Conservation (phyloP, 2,888 invertebrate species). For the Drosophila rubida region DNA sequence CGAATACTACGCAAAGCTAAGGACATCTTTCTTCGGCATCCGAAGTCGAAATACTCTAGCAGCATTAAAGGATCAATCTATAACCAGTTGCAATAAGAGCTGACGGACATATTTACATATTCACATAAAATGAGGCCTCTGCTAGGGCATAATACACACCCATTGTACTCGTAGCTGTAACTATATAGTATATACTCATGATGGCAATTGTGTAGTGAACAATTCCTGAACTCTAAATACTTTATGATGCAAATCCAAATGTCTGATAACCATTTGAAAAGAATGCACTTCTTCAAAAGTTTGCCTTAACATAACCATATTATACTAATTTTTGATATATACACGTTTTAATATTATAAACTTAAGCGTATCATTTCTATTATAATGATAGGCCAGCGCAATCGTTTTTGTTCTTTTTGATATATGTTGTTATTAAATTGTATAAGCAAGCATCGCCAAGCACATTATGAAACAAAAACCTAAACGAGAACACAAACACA, state of each 20-base stretch:
- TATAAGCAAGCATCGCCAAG: slow-evolving; percentile 47
- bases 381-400: slow-evolving; percentile 51
- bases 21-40: not conserved
- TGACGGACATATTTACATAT: not conserved
- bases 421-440: slow-evolving; percentile 60
- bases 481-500: slow-evolving; percentile 13
- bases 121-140: not conserved
- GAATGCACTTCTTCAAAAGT: slow-evolving; percentile 82
- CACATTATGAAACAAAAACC: slow-evolving; percentile 31
- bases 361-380: slow-evolving; percentile 58
- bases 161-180: slow-evolving; percentile 25
- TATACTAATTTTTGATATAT: slow-evolving; percentile 76
- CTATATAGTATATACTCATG: slow-evolving; percentile 33
- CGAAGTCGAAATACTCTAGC: not conserved
- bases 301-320: slow-evolving; percentile 81
- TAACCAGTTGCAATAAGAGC: too few species aligned
- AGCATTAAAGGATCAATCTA: not conserved
- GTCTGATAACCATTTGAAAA: slow-evolving; percentile 88
- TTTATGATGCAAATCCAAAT: slow-evolving; percentile 82
- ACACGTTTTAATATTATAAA: slow-evolving; percentile 63
- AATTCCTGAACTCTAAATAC: slow-evolving; percentile 52
- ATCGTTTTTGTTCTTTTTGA: slow-evolving; percentile 46
- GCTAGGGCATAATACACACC: not conserved
- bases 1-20: slow-evolving; percentile 25
- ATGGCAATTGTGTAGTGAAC: slow-evolving; percentile 22